Evolutionary conservation across 2,113 vertebrate genomes (phyloP), one percentile per base, ranked within the genome.

Genomic region (Recurvirostra avosetta): DNA sequence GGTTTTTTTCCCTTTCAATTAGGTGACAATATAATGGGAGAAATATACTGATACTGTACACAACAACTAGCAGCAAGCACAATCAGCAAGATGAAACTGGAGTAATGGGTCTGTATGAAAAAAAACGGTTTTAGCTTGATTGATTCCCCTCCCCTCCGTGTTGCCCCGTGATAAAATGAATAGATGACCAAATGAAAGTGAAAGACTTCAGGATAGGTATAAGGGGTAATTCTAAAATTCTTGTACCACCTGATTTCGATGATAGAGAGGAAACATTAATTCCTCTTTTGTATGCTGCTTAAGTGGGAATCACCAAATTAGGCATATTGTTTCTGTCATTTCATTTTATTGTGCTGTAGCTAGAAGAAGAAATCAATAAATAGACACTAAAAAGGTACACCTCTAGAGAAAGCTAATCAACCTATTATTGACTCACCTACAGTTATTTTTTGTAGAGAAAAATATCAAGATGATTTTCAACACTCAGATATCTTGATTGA

Each of bases 311-410:
- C 65, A 86, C 36, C 47, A 59, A 70, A 94, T 93, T 40, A 86
- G 27, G 27, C 20, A 65, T 62, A 67, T 56, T 59, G 52, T 92
- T 94, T 86, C 73, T 95, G 76, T 84, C 4, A 1, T 81, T 90
- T 94, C 45, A 76, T 90, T 86, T 90, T 88, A 73, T 62, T 92
- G 85, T 86, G 41, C 67, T 83, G 55, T 41, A 77, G 38, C 32
- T 67, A 92, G 71, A 76, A 58, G 55, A 86, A 88, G 27, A 87
- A 92, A 92, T 92, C 87, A 88, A 76, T 91, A 87, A 66, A 68
- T 7, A 94, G 72, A 84, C 30, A 75, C 49, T 84, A 67, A 74
- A 95, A 94, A 92, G 32, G 29, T 66, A 25, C 29, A 62, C 70
- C 50, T 83, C 45, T 32, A 93, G 63, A 92, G 50, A 66, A 94